Evolutionary conservation across 1,140 invertebrate species (phyloP).

Genomic region (Scaptomyza montana): DNA sequence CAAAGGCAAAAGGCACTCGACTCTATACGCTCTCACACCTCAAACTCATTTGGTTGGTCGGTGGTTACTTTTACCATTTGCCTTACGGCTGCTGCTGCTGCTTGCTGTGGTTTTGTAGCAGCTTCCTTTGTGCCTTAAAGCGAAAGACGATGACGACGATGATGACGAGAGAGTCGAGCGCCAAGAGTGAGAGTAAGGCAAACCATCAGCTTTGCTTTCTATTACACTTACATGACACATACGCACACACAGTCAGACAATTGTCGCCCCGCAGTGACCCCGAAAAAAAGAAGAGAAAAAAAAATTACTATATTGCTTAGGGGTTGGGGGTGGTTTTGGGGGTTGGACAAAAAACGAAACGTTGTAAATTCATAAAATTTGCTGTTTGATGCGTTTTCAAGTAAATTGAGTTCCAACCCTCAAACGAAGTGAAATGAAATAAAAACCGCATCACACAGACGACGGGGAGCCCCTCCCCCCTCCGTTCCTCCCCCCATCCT

Average conservation of each 20-base stretch:
- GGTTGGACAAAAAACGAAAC: constrained; percentile 61
- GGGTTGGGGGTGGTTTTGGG: constrained; percentile 15
- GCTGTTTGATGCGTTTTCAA: constrained; percentile 82
- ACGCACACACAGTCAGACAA: constrained; percentile 58
- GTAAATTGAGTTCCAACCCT: constrained; percentile 82
- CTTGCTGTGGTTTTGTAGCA: constrained; percentile 61
- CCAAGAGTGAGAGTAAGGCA: constrained; percentile 45
- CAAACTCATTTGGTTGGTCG: constrained; percentile 19
- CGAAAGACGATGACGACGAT: background rate
- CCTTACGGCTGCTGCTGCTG: constrained; percentile 54
- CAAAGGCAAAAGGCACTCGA: constrained; percentile 71
- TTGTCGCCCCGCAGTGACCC: constrained; percentile 75
- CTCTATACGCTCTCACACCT: too few relatives aligned
- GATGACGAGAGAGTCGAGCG: constrained; percentile 14
- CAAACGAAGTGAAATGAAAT: constrained; percentile 80
- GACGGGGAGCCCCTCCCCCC: too few relatives aligned
- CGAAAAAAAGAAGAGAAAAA: constrained; percentile 56
- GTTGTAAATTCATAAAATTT: constrained; percentile 82
- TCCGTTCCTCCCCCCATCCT: constrained; percentile 5
- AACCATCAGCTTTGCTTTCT: constrained; percentile 75
- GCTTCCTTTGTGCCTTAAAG: constrained; percentile 55
- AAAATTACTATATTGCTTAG: constrained; percentile 22
- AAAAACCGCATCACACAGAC: constrained; percentile 68
- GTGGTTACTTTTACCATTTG: constrained; percentile 78
- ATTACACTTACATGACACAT: constrained; percentile 76